phyloP scores from a whole-genome alignment of 2,797 vertebrate genomes.

The Tragelaphus oryx region DNA sequence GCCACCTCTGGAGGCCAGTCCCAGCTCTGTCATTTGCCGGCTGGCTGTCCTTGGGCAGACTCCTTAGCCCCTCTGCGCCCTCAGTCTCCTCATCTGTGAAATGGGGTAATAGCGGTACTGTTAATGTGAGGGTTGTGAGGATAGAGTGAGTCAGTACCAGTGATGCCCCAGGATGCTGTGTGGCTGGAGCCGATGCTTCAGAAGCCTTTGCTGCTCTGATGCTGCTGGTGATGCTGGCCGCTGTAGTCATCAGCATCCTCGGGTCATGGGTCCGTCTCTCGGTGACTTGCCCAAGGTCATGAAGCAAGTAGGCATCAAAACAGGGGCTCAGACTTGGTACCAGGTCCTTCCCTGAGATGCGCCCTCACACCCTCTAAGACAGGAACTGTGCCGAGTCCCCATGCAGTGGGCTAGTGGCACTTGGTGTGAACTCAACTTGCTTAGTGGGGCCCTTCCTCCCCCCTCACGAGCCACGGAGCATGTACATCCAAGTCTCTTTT shows the following conservation, averaged over 20 bases:
- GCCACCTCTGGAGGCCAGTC: neutral
- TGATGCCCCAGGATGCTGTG: rapidly evolving
- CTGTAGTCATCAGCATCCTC: rapidly evolving
- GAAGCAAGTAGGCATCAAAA: neutral
- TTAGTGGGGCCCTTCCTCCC: neutral
- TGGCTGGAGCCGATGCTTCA: rapidly evolving
- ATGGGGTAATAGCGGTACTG: neutral
- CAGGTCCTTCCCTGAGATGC: rapidly evolving
- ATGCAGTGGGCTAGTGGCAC: neutral
- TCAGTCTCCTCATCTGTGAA: neutral
- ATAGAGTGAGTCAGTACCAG: rapidly evolving
- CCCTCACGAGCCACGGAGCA: neutral
- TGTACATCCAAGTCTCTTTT: rapidly evolving
- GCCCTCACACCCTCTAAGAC: neutral
- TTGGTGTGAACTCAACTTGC: rapidly evolving
- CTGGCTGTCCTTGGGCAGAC: neutral
- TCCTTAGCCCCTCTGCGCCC: neutral
- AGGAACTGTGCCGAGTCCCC: rapidly evolving
- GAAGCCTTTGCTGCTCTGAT: neutral
- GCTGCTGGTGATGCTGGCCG: rapidly evolving
- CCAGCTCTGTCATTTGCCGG: neutral
- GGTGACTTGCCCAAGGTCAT: neutral
- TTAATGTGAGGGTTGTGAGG: neutral
- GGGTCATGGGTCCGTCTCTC: rapidly evolving
- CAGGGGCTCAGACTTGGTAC: rapidly evolving